These are phyloP conservation scores for Ciconia nigra DNA, from an alignment of 2,797 vertebrate species.

Conservation along the genomic window DNA sequence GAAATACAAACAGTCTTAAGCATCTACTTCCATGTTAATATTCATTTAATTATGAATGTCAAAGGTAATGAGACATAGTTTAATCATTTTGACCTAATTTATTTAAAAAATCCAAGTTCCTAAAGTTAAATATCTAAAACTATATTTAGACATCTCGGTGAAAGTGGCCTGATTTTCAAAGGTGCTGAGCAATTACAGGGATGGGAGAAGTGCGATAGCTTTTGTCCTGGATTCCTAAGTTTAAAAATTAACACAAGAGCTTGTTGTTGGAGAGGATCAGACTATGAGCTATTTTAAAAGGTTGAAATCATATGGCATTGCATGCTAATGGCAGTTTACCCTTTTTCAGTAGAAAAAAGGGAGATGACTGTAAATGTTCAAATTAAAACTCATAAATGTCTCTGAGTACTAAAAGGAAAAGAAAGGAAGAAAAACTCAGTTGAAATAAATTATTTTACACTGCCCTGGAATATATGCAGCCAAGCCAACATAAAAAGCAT, in stretches of 20 bases:
- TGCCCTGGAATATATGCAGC: background rate
- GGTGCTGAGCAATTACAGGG: slow-evolving; percentile 1
- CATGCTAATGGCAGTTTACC: background rate
- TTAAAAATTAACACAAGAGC: background rate
- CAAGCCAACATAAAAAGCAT: background rate
- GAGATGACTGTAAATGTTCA: background rate
- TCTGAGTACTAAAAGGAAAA: background rate
- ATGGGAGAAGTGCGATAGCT: background rate
- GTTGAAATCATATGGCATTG: background rate
- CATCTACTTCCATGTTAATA: background rate
- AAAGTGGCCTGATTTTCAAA: slow-evolving; percentile 19
- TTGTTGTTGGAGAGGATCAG: background rate
- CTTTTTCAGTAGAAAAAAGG: background rate
- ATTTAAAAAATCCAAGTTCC: background rate
- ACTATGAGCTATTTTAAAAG: background rate
- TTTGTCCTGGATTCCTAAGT: background rate
- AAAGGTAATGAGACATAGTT: background rate
- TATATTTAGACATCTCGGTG: background rate
- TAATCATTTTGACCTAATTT: background rate
- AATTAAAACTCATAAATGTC: background rate
- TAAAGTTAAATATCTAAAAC: background rate
- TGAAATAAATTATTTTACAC: background rate
- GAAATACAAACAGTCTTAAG: background rate
- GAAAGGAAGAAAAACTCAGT: background rate
- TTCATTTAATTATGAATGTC: background rate